These are phyloP conservation scores for Sinopyrophorus schimmeli DNA, from an alignment of 2,888 invertebrate species.

Conservation along the genomic window DNA sequence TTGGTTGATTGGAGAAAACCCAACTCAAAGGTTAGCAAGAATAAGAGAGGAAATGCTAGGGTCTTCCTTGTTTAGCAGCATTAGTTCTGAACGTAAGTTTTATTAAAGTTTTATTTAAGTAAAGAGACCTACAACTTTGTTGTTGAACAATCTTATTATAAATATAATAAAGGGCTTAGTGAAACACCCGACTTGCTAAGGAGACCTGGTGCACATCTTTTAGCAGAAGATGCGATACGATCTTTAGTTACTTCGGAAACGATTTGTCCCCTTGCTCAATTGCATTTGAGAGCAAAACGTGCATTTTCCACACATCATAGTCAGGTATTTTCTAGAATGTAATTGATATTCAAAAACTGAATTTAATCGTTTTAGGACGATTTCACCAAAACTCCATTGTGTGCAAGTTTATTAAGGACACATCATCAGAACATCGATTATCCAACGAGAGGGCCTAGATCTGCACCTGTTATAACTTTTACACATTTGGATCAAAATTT, in stretches of 20 bases:
- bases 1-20: constrained; percentile 69
- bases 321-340: constrained; percentile 39
- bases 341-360: background rate
- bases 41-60: constrained; percentile 54
- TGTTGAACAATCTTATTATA: background rate
- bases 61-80: constrained; percentile 54
- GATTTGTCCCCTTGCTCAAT: constrained; percentile 50
- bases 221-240: constrained; percentile 17
- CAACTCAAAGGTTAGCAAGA: constrained; percentile 52
- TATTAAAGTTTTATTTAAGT: constrained; percentile 6
- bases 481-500: constrained; percentile 29
- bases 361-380: constrained; percentile 26
- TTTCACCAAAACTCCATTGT: constrained; percentile 22
- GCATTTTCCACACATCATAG: constrained; percentile 49
- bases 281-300: constrained; percentile 53
- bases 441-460: constrained; percentile 36
- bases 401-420: constrained; percentile 26
- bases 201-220: constrained; percentile 49
- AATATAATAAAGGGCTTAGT: constrained; percentile 46
- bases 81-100: constrained; percentile 54
- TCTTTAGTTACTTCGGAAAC: constrained; percentile 38
- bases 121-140: background rate
- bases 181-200: constrained; percentile 58
- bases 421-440: constrained; percentile 18
- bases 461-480: constrained; percentile 36